Percentiles rank a stretch among this genome's conserved stretches.
Evolutionary conservation across 37 sponge, comb jelly and placozoan genomes (phyloP).

Genomic region (Petrosia ficiformis): DNA sequence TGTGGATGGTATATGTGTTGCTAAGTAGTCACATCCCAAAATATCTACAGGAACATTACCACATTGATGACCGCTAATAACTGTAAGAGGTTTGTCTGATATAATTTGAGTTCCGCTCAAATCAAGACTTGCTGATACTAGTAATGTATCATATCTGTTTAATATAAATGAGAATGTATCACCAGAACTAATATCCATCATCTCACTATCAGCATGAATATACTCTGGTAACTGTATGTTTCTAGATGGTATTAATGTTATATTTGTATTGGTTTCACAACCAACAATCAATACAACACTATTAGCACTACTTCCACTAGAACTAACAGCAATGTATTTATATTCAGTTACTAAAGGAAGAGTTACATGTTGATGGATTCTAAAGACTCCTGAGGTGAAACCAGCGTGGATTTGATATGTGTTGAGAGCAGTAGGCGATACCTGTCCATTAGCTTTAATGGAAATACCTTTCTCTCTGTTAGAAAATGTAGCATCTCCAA

Average conservation of each 20-base stretch:
- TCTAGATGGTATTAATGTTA: conserved; percentile 1
- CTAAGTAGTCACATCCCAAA: background rate
- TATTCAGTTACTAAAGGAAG: background rate
- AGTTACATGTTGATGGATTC: no score
- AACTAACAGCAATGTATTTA: background rate
- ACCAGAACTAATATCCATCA: no score
- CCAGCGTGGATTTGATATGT: no score
- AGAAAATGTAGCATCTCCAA: no score
- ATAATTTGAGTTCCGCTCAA: background rate
- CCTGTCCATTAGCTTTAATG: background rate
- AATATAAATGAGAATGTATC: no score
- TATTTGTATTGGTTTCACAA: conserved; percentile 9
- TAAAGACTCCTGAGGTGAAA: no score
- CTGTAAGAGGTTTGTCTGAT: conserved; percentile 5
- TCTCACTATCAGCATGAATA: no score
- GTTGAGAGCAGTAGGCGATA: background rate
- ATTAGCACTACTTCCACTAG: background rate
- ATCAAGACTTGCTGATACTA: no score
- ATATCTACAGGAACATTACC: background rate
- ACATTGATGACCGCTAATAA: conserved; percentile 1
- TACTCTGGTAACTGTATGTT: background rate
- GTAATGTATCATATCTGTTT: no score
- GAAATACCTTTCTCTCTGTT: background rate
- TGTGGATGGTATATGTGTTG: background rate
- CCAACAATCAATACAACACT: conserved; percentile 16